Evolutionary conservation across 2,888 invertebrate genomes (phyloP), one percentile per base, ranked within the genome.

Genomic region (Macaria notata): DNA sequence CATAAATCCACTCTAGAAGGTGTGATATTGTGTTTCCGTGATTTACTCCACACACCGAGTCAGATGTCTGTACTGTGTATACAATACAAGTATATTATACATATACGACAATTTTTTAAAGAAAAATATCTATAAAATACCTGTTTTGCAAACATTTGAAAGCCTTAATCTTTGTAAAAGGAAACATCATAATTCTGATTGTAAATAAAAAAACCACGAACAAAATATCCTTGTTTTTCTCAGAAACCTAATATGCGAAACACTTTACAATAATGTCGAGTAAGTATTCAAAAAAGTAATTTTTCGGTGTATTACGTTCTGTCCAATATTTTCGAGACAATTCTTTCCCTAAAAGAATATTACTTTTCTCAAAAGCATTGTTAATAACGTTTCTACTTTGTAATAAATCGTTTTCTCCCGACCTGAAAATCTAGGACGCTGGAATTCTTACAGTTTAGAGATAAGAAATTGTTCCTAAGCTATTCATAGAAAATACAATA

Each of bases 1-100:
- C 80, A 83, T 82, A 81, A 79, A 78, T 81, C 79, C 76, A 66
- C 65, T 64, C 63, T 67, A 59, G 58, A 62, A 61, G 59, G 61
- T 62, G 69, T 70, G 68, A 69, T 71, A 69, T 71, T 69, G 71
- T 69, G 65, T 70, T 69, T 66, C 66, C 65, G 19, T 51, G 56
- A 56, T 51, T 56, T 56, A 56, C 42, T 46, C 45, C 33, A 6
- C 33, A 6, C 33, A 7, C 5, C 33, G 9, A 49, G 45, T 41
- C 33, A 41, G 30, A 9, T 9, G 43, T 43, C 19, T 19, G 19
- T 19, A 19, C 19, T 19, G 19, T 19, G 19, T 19, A 19, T 19
- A 19, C 19, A 19, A 19, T 19, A 19, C 19, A 19, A 19, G 19
- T 19, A 19, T 19, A 2, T n/a, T 19, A 19, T 1, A 19, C 19